These are phyloP conservation scores for Lasius platythorax DNA, from an alignment of 2,888 invertebrate species.

Conservation along the genomic window DNA sequence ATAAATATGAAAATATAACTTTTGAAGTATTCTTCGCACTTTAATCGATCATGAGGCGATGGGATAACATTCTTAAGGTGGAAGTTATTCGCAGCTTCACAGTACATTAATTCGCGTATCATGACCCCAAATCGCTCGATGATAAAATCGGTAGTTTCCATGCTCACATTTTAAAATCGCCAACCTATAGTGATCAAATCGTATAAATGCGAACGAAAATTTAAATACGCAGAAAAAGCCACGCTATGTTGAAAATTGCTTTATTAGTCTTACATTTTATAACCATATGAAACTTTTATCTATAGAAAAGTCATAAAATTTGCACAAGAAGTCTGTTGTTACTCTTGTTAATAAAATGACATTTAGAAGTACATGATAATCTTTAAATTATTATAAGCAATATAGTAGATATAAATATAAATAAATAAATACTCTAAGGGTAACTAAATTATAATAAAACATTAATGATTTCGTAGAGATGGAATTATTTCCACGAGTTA, in stretches of 20 bases:
- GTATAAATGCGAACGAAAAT: not conserved
- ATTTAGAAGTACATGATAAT: not conserved
- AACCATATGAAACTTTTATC: constrained; percentile 31
- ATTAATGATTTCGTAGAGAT: not conserved
- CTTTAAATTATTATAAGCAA: not conserved
- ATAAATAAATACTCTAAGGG: not conserved
- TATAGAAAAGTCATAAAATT: constrained; percentile 6
- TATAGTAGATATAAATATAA: not conserved
- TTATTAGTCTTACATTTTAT: constrained; percentile 48
- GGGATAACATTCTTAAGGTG: not conserved
- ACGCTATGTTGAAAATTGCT: constrained; percentile 30
- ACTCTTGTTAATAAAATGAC: not conserved
- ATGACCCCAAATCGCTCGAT: not conserved
- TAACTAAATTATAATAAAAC: not conserved
- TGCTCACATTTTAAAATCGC: not conserved
- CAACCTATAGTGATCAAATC: not conserved
- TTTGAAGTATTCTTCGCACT: not conserved
- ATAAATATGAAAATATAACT: not conserved
- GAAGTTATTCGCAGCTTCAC: constrained; percentile 1
- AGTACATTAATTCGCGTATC: constrained; percentile 27
- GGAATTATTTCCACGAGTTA: not conserved
- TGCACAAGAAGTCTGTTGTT: not conserved
- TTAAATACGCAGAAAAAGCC: not conserved
- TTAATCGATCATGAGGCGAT: not conserved
- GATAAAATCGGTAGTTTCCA: constrained; percentile 4